These are phyloP conservation scores for Margarornis squamiger DNA, from an alignment of 2,797 vertebrate genomes.

Conservation along the genomic window DNA sequence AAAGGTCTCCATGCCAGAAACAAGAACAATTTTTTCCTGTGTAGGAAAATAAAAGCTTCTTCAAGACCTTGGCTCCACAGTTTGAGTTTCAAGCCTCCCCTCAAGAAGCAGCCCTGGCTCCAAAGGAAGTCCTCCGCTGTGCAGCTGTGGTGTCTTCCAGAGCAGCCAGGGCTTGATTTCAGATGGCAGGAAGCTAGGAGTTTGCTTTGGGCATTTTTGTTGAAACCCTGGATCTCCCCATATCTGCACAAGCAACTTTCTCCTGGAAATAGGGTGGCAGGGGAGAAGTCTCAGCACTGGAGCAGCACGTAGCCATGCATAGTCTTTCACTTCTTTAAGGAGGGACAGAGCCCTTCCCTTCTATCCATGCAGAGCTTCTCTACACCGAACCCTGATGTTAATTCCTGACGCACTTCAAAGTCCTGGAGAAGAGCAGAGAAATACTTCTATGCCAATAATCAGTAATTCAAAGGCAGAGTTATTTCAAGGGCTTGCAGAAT, in stretches of 20 bases:
- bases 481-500: background rate
- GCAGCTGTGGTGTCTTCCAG: background rate
- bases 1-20: background rate
- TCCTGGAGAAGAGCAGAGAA: background rate
- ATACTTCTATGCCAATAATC: background rate
- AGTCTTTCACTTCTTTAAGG: background rate
- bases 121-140: background rate
- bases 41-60: background rate
- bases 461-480: conserved; percentile 33
- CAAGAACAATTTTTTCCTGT: background rate
- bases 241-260: background rate
- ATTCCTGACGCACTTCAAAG: background rate
- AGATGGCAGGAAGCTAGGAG: rapidly evolving
- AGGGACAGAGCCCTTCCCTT: background rate
- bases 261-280: background rate
- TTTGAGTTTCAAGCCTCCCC: background rate
- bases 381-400: background rate
- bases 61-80: background rate
- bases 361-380: background rate
- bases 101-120: background rate
- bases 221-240: rapidly evolving
- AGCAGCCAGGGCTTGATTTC: background rate
- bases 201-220: background rate
- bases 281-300: background rate
- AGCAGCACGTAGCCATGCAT: rapidly evolving